Base-by-base conservation (phyloP, 2,888 invertebrate genomes). In the Conchocele bisecta region DNA sequence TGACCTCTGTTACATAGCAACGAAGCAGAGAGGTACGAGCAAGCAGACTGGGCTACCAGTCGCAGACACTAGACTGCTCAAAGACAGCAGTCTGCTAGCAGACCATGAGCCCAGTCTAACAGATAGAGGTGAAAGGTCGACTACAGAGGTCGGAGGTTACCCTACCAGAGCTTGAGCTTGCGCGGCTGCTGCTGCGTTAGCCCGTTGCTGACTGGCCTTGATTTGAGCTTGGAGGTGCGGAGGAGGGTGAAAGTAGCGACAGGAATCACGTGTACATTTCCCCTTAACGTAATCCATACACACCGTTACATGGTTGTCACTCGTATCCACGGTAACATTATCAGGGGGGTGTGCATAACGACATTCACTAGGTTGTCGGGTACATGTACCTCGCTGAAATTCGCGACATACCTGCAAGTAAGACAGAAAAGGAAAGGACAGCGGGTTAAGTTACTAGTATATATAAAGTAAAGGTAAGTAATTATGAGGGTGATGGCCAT, bases 171-270 rank as follows among this genome's bases (percentile, higher is more conserved):
- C 86, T 79, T 86, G 86, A 79, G 86, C 81, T 83, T 85, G 84
- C 76, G 85, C 81, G 48, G 86, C 86, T 67, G 88, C 85, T 69
- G 89, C 84, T 74, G 89, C 88, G 83, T 89, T 89, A 86, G 91
- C 90, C 86, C 91, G 82, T 85, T 91, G 90, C 95, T 97, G 97
- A 77, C 88, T 86, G 95, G 97, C 96, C 82, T 89, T 89, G 70
- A 90, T 88, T 86, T 94, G 95, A 51, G 88, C 88, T 86, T 94
- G 95, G 94, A 98, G 97, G 96, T 98, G 98, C 95, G 97, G 95
- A 94, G 98, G 98, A 94, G 98, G 98, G 95, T 98, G 98, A 95
- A 97, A 98, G 96, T 98, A 98, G 95, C 97, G 97, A 96, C 98
- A 98, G 94, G 97, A 96, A 94, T 97, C 97, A 95, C 98, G 97